phyloP scores from a whole-genome alignment of 2,113 vertebrate species.

The Rattus rattus region DNA sequence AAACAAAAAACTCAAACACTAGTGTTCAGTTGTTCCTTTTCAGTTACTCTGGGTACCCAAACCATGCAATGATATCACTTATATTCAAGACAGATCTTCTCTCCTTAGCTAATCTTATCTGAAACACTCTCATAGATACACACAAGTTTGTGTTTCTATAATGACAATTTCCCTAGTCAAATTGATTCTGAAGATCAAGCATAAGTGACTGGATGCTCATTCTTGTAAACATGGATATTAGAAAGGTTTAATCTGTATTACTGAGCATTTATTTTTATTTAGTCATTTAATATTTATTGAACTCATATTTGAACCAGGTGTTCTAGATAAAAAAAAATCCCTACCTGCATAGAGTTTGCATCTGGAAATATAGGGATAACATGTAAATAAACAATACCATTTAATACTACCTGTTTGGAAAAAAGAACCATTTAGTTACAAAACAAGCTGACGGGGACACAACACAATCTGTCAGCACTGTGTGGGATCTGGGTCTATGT shows the following conservation, averaged over 20 bases:
- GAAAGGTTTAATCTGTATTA: neutral
- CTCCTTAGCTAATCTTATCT: neutral
- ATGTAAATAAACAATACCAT: neutral
- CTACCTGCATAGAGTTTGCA: neutral
- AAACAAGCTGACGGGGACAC: no score
- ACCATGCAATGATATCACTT: neutral
- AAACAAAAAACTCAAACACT: no score
- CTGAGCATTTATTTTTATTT: neutral
- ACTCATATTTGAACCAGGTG: neutral
- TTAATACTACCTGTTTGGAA: neutral
- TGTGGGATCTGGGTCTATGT: neutral
- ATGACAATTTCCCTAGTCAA: neutral
- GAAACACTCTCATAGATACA: neutral
- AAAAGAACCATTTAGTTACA: neutral
- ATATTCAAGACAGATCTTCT: neutral
- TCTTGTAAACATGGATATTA: neutral
- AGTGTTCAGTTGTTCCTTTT: neutral
- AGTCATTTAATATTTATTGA: conserved; percentile 5
- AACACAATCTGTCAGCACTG: neutral
- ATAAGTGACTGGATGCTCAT: neutral
- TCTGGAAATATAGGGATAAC: neutral
- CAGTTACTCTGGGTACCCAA: neutral
- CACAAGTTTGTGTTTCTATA: neutral
- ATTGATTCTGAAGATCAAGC: neutral
- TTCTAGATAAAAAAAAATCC: neutral